Base-by-base conservation (phyloP, 2,113 vertebrate species). In the Pituophis catenifer region DNA sequence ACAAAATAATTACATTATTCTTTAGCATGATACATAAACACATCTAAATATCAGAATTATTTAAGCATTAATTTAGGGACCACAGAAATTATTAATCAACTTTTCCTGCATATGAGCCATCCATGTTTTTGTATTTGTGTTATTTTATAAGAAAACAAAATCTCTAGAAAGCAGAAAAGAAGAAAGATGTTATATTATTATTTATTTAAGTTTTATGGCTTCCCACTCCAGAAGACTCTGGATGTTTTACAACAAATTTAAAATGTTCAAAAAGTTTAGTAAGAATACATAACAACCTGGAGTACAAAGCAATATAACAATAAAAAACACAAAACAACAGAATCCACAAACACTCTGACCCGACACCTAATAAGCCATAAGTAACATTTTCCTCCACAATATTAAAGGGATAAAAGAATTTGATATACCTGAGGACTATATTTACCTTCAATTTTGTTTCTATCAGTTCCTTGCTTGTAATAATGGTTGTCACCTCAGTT, bases 391-490 rank as follows among this genome's bases (percentile, higher is more conserved):
- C 29, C 9, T 86, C 26, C n/a, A 62, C 13, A 90, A 26, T 53
- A 86, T 7, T 52, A 55, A 29, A 53, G 1, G n/a, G 57, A 86
- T 7, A 53, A 62, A 54, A 33, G 10, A 58, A 24, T 15, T 65
- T 23, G 8, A 92, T 38, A 62, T 10, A 86, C 65, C 48, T 55
- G 52, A 91, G 81, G 50, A 1, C n/a, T 1, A 11, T 89, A 90
- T 44, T 97, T 88, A 99, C 99, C 98, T 99, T 99, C 93, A 99
- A 92, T 95, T 98, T 98, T 91, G 98, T 98, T 90, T 99, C 98
- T 96, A 99, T 97, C 89, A 99, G 94, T 90, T 99, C 99, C 96
- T 97, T 99, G 95, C 99, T 99, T 57, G 99, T 99, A 93, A 99
- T 99, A 94, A 99, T 99, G 96, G 98, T 99, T 89, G 98, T 99